Conservation (phyloP, 2,888 invertebrate genomes). For the Onthophagus sagittarius region DNA sequence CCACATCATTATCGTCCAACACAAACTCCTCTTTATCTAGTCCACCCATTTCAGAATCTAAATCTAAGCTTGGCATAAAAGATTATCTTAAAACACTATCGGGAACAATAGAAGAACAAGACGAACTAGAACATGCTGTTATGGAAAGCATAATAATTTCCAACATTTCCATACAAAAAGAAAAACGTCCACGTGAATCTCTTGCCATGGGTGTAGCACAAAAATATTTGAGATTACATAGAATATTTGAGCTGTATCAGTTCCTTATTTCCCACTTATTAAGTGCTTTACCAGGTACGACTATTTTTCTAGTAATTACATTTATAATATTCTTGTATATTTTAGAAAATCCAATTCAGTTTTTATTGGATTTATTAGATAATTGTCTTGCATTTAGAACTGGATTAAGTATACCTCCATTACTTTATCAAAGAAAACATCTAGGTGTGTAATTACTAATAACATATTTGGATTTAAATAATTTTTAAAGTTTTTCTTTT, state of each 20-base stretch:
- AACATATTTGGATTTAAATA: neutral
- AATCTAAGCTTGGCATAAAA: too few relatives aligned
- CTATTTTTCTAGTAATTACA: neutral
- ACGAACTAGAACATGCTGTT: too few relatives aligned
- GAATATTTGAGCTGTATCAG: constrained; percentile 49
- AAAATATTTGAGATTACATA: constrained; percentile 44
- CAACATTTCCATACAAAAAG: constrained; percentile 16
- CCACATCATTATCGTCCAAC: neutral
- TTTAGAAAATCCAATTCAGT: constrained; percentile 47
- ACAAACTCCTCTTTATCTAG: neutral
- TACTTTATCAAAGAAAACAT: constrained; percentile 46
- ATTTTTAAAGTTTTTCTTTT: neutral
- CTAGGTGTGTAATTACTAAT: constrained; percentile 31
- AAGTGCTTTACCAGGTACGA: constrained; percentile 41
- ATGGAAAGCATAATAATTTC: too few relatives aligned
- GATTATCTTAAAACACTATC: too few relatives aligned
- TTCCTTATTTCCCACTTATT: constrained; percentile 49
- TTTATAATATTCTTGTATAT: constrained; percentile 14
- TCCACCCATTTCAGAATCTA: too few relatives aligned
- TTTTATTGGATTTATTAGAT: constrained; percentile 47
- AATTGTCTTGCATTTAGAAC: constrained; percentile 49
- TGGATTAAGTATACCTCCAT: constrained; percentile 47
- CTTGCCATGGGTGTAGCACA: constrained; percentile 43
- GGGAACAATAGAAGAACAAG: too few relatives aligned
- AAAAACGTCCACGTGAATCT: constrained; percentile 24